Percentiles rank a stretch among this genome's conserved stretches.
phyloP scores from a whole-genome alignment of 2,113 vertebrate species.

The Oxygymnocypris stewartii region DNA sequence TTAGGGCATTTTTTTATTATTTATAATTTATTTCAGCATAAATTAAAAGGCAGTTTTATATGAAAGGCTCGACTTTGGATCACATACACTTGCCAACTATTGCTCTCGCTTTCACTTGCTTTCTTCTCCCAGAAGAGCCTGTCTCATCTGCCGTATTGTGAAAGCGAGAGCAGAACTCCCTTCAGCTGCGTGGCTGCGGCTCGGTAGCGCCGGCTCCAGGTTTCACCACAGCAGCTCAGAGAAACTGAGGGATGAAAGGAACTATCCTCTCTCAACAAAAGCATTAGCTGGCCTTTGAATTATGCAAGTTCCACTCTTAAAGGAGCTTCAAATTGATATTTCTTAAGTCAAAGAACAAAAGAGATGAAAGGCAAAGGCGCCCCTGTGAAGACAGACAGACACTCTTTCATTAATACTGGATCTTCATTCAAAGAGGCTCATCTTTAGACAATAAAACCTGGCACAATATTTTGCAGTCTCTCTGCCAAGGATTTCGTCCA shows the following conservation, averaged over 20 bases:
- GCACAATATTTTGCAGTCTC: neutral
- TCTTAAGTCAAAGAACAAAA: conserved; percentile 52
- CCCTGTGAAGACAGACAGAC: conserved; percentile 31
- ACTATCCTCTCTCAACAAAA: conserved; percentile 41
- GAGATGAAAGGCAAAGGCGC: conserved; percentile 46
- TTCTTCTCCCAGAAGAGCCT: conserved; percentile 29
- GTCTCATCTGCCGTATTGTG: conserved; percentile 32
- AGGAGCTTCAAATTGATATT: conserved; percentile 46
- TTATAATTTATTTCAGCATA: neutral
- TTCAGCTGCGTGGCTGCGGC: conserved; percentile 14
- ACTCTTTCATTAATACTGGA: conserved; percentile 16
- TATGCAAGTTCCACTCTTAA: conserved; percentile 52
- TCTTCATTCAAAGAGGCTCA: conserved; percentile 22
- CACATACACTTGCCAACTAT: neutral
- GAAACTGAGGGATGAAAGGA: conserved; percentile 48
- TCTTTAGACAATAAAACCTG: conserved; percentile 22
- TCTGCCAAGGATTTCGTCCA: neutral
- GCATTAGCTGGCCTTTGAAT: conserved; percentile 55
- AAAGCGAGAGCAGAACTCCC: conserved; percentile 20
- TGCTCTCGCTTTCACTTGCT: neutral
- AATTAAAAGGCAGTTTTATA: neutral
- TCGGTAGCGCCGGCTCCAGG: conserved; percentile 37
- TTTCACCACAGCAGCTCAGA: conserved; percentile 43
- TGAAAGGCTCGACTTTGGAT: neutral
- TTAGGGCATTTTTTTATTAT: neutral